Conservation (phyloP, 2,797 vertebrate genomes). For the Scomberomorus guttatus region DNA sequence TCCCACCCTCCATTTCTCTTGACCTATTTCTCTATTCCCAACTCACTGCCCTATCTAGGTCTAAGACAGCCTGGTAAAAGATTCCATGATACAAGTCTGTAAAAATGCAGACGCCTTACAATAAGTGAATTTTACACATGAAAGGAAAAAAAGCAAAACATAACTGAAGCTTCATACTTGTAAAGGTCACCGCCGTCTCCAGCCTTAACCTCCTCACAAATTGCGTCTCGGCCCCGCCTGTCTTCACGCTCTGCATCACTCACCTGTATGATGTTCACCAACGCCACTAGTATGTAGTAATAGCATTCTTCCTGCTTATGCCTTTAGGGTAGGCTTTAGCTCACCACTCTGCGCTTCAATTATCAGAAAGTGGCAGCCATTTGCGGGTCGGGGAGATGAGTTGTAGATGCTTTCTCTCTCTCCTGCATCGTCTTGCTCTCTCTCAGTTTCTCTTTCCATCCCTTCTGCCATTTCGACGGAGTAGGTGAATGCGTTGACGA, state of each 20-base stretch:
- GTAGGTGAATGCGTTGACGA: conserved; percentile 37
- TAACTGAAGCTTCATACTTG: background rate
- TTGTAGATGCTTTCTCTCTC: conserved; percentile 41
- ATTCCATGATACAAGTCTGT: conserved; percentile 20
- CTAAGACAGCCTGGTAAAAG: conserved; percentile 63
- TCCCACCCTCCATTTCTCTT: conserved; percentile 68
- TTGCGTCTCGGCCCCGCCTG: background rate
- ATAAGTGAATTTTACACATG: background rate
- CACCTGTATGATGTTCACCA: conserved; percentile 35
- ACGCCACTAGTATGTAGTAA: conserved; percentile 42
- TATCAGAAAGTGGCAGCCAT: conserved; percentile 75
- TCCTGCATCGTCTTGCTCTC: conserved; percentile 32
- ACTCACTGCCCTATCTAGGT: conserved; percentile 74
- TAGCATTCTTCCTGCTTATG: conserved; percentile 45
- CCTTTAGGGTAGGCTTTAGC: conserved; percentile 47
- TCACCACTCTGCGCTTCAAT: conserved; percentile 64
- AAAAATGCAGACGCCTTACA: background rate
- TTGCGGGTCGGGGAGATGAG: conserved; percentile 61
- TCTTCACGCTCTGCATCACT: conserved; percentile 22
- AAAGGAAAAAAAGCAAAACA: background rate
- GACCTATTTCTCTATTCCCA: conserved; percentile 81
- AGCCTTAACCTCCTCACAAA: conserved; percentile 15
- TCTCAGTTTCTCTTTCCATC: conserved; percentile 21
- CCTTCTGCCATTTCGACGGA: conserved; percentile 34
- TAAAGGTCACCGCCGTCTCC: conserved; percentile 3